These are phyloP conservation scores for Scytalopus superciliaris DNA, from an alignment of 2,113 vertebrate genomes.

Conservation along the genomic window DNA sequence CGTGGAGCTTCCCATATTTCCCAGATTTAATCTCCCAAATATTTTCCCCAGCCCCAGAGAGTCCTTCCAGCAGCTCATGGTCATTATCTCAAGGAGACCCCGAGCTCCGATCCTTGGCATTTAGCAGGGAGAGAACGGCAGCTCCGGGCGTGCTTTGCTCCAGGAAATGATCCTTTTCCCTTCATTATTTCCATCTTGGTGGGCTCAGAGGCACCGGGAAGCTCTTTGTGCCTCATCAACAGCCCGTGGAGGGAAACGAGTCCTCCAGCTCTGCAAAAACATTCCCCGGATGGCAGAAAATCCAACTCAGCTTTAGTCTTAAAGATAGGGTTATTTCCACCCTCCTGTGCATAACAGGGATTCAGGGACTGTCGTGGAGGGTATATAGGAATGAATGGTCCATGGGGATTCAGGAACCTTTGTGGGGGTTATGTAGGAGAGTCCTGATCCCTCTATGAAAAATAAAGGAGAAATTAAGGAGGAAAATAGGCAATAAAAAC, in stretches of 20 bases:
- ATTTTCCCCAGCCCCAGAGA: background rate
- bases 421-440: background rate
- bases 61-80: background rate
- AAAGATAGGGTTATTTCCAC: background rate
- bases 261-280: background rate
- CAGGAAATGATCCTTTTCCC: background rate
- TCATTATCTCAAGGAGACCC: background rate
- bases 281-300: background rate
- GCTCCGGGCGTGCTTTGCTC: background rate
- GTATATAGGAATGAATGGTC: background rate
- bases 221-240: background rate
- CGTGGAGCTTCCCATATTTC: background rate
- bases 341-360: rapidly evolving
- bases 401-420: no score
- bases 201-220: background rate
- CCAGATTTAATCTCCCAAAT: background rate
- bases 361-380: background rate
- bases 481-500: no score
- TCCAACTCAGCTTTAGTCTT: background rate
- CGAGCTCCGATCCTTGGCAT: background rate
- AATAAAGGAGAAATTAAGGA: no score
- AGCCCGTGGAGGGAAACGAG: background rate
- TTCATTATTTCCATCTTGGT: slow-evolving; percentile 39
- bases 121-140: background rate
- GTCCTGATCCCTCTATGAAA: no score